A percentile compares a stretch with the other conserved stretches of the same genome.
phyloP scores from a whole-genome alignment of 2,113 vertebrate genomes.

The Micronycteris hirsuta region DNA sequence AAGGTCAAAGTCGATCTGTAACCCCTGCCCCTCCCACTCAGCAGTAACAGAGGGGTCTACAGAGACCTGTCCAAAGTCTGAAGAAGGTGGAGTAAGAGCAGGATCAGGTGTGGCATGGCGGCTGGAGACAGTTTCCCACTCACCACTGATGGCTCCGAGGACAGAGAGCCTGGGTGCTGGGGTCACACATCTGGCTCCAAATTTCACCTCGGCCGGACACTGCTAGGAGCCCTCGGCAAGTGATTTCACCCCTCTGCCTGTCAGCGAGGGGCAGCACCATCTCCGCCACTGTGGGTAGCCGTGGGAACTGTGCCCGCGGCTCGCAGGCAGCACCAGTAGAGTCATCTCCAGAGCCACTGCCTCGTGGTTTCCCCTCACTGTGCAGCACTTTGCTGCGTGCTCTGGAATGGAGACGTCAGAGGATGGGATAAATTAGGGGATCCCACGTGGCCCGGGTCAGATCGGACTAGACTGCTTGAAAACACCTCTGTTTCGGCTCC shows the following conservation, averaged over 20 bases:
- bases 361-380: accelerated
- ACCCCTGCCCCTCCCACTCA: accelerated
- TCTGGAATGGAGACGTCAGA: neutral
- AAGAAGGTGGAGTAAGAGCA: neutral
- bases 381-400: neutral
- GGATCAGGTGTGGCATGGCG: accelerated
- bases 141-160: accelerated
- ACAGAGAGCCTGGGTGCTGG: neutral
- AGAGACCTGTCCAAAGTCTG: neutral
- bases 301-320: neutral
- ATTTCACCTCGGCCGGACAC: neutral
- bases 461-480: neutral
- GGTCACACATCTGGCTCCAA: neutral
- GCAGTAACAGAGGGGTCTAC: neutral
- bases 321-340: accelerated
- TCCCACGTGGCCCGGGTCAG: accelerated
- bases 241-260: neutral
- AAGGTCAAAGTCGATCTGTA: neutral
- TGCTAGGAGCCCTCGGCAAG: accelerated
- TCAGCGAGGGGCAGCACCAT: neutral
- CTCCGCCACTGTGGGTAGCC: neutral
- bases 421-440: neutral
- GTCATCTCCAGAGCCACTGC: accelerated
- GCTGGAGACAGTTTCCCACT: neutral
- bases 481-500: neutral